phyloP scores from a whole-genome alignment of 2,888 invertebrate genomes.

The Oeneis ivallda region DNA sequence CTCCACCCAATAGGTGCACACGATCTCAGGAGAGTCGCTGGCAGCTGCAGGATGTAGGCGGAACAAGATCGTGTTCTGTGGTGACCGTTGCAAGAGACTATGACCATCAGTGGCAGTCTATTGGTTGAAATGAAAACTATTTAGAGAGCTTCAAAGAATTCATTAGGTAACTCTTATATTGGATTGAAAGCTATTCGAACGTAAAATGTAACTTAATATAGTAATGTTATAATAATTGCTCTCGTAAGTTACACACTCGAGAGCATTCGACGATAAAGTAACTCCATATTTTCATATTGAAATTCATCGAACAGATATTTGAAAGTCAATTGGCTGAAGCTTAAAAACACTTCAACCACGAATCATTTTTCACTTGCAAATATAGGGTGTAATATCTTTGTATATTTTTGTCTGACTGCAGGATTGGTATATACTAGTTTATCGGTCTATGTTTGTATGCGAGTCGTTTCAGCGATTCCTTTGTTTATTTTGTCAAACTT shows the following conservation, averaged over 20 bases:
- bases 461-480: not conserved
- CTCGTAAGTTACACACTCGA: not conserved
- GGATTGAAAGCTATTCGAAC: no score
- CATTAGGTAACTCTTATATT: no score
- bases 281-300: conserved; percentile 17
- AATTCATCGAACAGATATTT: conserved; percentile 26
- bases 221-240: not conserved
- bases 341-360: conserved; percentile 17
- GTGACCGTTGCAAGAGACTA: no score
- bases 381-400: conserved; percentile 4
- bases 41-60: no score
- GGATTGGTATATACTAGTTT: not conserved
- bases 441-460: not conserved
- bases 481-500: no score
- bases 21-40: no score
- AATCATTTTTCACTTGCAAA: conserved; percentile 25
- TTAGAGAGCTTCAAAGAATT: no score
- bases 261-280: conserved; percentile 6
- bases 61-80: no score
- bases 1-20: no score
- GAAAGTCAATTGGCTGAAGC: conserved; percentile 25
- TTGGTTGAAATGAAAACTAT: no score
- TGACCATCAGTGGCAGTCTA: no score
- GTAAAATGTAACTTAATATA: not conserved
- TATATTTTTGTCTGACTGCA: not conserved